Evolutionary conservation across 2,888 invertebrate genomes (phyloP).

Genomic region (Rhabditophanes sp.): DNA sequence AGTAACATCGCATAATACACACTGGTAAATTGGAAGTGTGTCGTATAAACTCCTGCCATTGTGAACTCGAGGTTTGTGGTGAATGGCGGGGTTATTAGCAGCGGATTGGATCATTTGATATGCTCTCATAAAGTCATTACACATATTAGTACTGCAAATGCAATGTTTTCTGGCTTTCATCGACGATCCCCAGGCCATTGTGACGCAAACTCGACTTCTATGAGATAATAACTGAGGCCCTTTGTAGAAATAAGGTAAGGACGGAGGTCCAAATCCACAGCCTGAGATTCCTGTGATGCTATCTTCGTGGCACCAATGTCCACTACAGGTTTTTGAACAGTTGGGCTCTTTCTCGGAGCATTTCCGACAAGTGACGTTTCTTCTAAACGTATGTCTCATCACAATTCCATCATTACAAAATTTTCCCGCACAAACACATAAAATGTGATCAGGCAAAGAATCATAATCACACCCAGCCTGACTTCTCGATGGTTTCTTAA

Average conservation of each 20-base stretch:
- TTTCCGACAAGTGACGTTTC: constrained; percentile 29
- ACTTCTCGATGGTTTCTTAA: constrained; percentile 28
- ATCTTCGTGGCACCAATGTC: constrained; percentile 38
- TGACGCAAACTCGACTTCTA: constrained; percentile 29
- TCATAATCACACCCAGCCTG: constrained; percentile 39
- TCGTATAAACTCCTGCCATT: no score
- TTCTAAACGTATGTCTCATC: constrained; percentile 5
- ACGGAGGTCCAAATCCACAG: constrained; percentile 40
- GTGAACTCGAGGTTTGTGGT: no score
- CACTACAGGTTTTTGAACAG: constrained; percentile 27
- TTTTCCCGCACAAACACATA: constrained; percentile 32
- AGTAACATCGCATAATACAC: constrained; percentile 34
- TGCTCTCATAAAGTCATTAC: no score
- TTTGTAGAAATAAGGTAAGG: constrained; percentile 36
- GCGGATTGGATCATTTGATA: not conserved
- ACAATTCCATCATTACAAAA: constrained; percentile 1
- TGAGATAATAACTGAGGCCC: constrained; percentile 29
- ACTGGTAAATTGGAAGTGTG: no score
- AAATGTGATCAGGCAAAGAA: constrained; percentile 31
- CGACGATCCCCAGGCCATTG: constrained; percentile 22
- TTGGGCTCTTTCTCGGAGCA: constrained; percentile 37
- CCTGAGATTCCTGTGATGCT: constrained; percentile 29
- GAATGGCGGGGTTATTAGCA: not conserved
- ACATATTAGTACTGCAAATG: constrained; percentile 26
- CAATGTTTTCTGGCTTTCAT: constrained; percentile 19